phyloP scores from a whole-genome alignment of 1,140 invertebrate species.

The Drusus annulatus region DNA sequence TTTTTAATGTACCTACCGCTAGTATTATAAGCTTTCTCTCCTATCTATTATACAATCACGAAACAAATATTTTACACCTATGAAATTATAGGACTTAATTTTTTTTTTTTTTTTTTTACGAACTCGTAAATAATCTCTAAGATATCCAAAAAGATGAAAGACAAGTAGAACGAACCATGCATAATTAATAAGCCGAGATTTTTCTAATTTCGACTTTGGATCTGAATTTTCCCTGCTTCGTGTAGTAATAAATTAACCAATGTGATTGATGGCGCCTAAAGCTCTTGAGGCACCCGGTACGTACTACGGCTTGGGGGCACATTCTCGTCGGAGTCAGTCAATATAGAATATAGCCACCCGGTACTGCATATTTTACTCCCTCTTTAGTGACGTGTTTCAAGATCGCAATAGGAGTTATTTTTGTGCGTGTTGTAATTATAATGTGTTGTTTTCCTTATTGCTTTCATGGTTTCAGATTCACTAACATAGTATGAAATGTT shows the following conservation, averaged over 20 bases:
- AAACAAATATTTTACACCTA: no score
- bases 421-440: no score
- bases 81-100: no score
- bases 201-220: slow-evolving; percentile 26
- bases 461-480: no score
- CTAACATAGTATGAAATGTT: no score
- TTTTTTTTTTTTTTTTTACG: neutral
- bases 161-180: neutral
- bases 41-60: no score
- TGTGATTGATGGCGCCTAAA: slow-evolving; percentile 44
- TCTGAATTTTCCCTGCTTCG: slow-evolving; percentile 20
- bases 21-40: no score
- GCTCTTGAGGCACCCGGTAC: slow-evolving; percentile 12
- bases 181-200: slow-evolving; percentile 1
- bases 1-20: no score
- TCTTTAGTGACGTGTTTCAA: neutral
- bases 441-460: no score
- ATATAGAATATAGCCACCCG: slow-evolving; percentile 1
- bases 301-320: neutral
- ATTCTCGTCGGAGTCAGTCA: neutral
- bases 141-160: neutral
- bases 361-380: neutral
- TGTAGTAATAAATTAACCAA: slow-evolving; percentile 36
- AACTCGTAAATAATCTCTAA: neutral
- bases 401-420: no score